Percentiles rank a stretch among this genome's conserved stretches.
These are phyloP conservation scores for Leptopilina myrica DNA, from an alignment of 2,888 invertebrate species.

Conservation along the genomic window DNA sequence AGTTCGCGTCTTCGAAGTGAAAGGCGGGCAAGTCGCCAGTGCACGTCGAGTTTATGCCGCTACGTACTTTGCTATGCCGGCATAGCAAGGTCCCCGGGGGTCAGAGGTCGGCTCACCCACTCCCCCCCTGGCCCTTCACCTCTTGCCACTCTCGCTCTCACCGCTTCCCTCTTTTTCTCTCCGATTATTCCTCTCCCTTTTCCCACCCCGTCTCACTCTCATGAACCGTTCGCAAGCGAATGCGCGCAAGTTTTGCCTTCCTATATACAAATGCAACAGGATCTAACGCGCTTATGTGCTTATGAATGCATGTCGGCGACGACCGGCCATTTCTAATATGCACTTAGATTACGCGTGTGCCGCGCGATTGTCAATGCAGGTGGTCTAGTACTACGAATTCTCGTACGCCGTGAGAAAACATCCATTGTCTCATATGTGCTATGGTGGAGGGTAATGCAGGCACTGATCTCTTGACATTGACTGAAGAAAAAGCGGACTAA, in stretches of 20 bases:
- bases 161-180: neutral
- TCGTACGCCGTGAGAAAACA: slow-evolving; percentile 32
- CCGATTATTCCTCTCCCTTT: slow-evolving; percentile 51
- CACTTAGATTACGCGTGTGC: slow-evolving; percentile 40
- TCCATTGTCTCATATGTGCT: slow-evolving; percentile 7
- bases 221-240: slow-evolving; percentile 43
- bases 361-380: slow-evolving; percentile 35
- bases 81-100: slow-evolving; percentile 73
- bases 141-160: slow-evolving; percentile 56
- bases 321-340: slow-evolving; percentile 23
- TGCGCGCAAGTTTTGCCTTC: slow-evolving; percentile 52
- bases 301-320: slow-evolving; percentile 19
- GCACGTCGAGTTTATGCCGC: slow-evolving; percentile 65
- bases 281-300: slow-evolving; percentile 52
- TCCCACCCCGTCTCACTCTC: slow-evolving; percentile 42
- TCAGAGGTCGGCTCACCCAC: slow-evolving; percentile 75
- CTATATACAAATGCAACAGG: slow-evolving; percentile 58
- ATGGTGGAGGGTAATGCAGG: neutral
- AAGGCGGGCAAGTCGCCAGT: slow-evolving; percentile 72
- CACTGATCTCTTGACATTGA: slow-evolving; percentile 31
- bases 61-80: slow-evolving; percentile 63
- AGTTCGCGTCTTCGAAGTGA: slow-evolving; percentile 72
- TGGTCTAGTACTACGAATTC: slow-evolving; percentile 16
- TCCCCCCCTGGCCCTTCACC: slow-evolving; percentile 65
- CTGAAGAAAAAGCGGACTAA: neutral